These are phyloP conservation scores for Perithous albicinctus DNA, from an alignment of 2,888 invertebrate species.

Conservation along the genomic window DNA sequence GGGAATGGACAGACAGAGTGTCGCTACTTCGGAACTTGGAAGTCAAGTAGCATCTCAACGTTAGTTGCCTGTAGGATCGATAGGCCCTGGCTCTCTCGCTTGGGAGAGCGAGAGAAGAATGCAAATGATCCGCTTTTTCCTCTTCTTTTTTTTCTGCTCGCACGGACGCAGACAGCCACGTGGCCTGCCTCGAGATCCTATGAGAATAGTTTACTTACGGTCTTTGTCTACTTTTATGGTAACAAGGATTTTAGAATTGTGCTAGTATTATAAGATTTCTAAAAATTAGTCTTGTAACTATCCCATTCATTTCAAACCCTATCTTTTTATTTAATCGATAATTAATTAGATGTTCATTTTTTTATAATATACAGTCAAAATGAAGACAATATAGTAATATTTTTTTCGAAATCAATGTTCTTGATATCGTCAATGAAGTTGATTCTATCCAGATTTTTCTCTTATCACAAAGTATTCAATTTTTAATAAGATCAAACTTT, in stretches of 20 bases:
- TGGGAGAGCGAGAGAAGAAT: constrained; percentile 48
- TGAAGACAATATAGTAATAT: no score
- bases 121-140: constrained; percentile 54
- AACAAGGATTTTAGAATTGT: not conserved
- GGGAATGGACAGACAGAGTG: constrained; percentile 44
- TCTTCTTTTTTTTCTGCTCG: not conserved
- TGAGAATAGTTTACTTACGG: not conserved
- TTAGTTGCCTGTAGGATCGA: constrained; percentile 63
- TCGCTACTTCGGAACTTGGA: constrained; percentile 60
- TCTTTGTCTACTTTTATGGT: not conserved
- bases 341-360: no score
- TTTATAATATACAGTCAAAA: no score
- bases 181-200: not conserved
- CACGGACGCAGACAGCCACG: constrained; percentile 14
- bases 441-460: no score
- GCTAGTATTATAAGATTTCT: no score
- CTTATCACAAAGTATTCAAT: no score
- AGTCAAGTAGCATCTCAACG: constrained; percentile 64
- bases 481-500: no score
- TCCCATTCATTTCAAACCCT: no score
- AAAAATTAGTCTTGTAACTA: no score
- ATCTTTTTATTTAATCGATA: no score
- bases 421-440: no score
- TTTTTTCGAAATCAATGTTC: no score
- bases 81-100: constrained; percentile 37